Evolutionary conservation across 2,797 vertebrate species (phyloP), one percentile per base, ranked within the genome.

Genomic region (Phrynocephalus forsythii): DNA sequence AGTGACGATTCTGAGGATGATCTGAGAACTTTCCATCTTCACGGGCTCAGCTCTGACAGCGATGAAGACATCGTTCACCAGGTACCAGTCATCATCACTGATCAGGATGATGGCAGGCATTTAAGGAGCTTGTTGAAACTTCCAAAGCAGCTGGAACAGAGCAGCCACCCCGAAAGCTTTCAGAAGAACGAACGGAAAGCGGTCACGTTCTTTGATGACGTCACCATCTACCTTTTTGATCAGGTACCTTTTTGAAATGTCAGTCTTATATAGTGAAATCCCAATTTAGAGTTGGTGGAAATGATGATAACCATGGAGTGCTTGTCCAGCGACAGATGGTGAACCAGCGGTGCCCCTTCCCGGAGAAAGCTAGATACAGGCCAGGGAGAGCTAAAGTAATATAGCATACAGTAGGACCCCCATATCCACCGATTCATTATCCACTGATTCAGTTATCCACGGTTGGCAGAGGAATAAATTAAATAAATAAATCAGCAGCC

Each of bases 161-260:
- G 90, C 63, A 91, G 15, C 87, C 93, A 93, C 0, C 81, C 91
- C 0, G 83, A 94, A 0, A 90, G 93, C 0, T 60, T 44, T 24
- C 94, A 95, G 90, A 97, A 90, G 88, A 88, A 63, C 71, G 94
- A 97, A 84, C 98, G 97, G 82, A 98, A 98, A 95, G 97, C 97
- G 0, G 99, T 99, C 86, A 98, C 98, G 0, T 99, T 99, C 95
- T 99, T 99, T 50, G 98, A 99, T 79, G 99, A 99, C 89, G 99
- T 99, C 95, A 99, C 99, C 0, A 98, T 99, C 94, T 99, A 98
- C 95, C 97, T 99, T 87, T 99, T 99, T 95, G 99, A 99, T 95
- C 99, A 99, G 98, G 99, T 98, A 96, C 67, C 9, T 8, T 9
- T 8, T 3, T 79, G 18, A 63, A 63, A 76, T 30, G 60, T 2